Evolutionary conservation across 1,140 invertebrate genomes (phyloP), one percentile per base, ranked within the genome.

Genomic region (Drosophila micromelanica): DNA sequence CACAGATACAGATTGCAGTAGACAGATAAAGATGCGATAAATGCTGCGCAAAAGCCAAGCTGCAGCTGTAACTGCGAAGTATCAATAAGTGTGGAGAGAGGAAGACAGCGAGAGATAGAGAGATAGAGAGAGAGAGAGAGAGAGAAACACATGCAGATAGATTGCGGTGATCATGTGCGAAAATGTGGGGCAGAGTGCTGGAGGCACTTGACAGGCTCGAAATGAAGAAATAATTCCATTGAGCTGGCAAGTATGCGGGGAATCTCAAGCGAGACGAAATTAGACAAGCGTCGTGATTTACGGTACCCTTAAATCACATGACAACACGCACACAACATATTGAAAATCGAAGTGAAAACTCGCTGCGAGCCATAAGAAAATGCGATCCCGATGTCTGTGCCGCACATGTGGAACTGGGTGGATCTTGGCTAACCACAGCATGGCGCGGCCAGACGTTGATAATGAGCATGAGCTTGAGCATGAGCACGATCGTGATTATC

Each of bases 281-380:
- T 87, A 86, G 82, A 86, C 82, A 86, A 82, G 82, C 86, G 78
- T 68, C 78, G 82, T 86, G 82, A 86, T 86, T 86, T 86, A 86
- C 82, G 82, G 79, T 87, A 86, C 82, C 82, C 82, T 86, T 86
- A 86, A 86, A 85, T 85, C 81, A 85, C 80, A 85, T 76, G 80
- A 84, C 80, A 85, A 70, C 48, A 69, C 46, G 62, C 55, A 42
- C 46, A 65, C 27, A 17, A 55, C 68, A 64, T 67, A 80, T 81
- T 75, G 79, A 73, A 78, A 85, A 80, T 85, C 81, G 81, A 86
- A 87, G 60, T 75, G 82, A 80, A 87, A 86, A 86, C 74, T 43
- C 48, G 48, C 45, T 61, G 27, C 27, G 27, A 27, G 42, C 64
- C 23, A 61, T 49, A 62, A 68, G 64, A 69, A 73, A 73, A 73